These are phyloP conservation scores for Archivesica marissinica DNA, from an alignment of 1,140 invertebrate genomes.

Conservation along the genomic window DNA sequence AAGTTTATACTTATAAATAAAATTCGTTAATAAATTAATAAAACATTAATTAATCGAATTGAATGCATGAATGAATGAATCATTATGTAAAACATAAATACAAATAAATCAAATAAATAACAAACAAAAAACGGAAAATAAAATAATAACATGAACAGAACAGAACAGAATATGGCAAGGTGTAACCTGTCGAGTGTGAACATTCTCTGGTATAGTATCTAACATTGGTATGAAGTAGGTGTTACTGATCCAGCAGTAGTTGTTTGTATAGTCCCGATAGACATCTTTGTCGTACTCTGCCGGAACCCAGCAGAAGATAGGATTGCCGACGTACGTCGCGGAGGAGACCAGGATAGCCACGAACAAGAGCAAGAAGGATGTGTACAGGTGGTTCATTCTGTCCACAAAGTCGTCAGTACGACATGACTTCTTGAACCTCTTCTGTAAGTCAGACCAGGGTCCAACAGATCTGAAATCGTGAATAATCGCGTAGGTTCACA, in stretches of 20 bases:
- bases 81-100: no score
- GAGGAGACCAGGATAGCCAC: conserved; percentile 72
- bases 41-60: no score
- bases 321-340: conserved; percentile 79
- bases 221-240: conserved; percentile 88
- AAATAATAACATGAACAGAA: no score
- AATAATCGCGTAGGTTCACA: no score
- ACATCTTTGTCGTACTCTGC: conserved; percentile 67
- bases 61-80: no score
- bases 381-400: conserved; percentile 69
- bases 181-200: conserved; percentile 65
- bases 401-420: conserved; percentile 69
- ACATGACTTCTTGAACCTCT: conserved; percentile 20
- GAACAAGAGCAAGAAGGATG: conserved; percentile 65
- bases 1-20: no score
- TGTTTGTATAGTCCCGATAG: conserved; percentile 88
- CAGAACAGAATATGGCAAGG: no score
- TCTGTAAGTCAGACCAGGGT: neutral
- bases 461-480: neutral
- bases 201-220: conserved; percentile 74
- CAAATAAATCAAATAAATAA: no score
- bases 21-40: no score
- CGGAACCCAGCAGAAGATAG: conserved; percentile 81
- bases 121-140: no score
- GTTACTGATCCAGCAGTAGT: conserved; percentile 98